Conservation (phyloP, 2,797 vertebrate genomes). For the Danionella dracula region DNA sequence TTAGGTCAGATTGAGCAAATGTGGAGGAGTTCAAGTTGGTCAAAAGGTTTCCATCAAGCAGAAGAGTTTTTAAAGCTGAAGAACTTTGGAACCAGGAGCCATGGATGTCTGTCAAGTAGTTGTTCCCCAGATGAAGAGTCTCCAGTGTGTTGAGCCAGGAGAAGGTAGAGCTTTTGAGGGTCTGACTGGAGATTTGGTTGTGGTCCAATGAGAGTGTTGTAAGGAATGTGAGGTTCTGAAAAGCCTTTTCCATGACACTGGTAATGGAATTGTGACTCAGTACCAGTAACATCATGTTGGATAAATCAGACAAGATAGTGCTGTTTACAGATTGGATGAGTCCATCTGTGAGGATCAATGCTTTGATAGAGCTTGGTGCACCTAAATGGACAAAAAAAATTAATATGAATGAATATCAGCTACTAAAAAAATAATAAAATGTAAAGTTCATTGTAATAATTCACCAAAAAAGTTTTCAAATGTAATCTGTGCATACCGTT, state of each 20-base stretch:
- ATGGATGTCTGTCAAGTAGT: slow-evolving; percentile 55
- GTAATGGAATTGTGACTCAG: slow-evolving; percentile 71
- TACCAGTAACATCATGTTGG: slow-evolving; percentile 67
- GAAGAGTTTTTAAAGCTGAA: slow-evolving; percentile 59
- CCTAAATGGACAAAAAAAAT: slow-evolving; percentile 49
- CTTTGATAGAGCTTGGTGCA: slow-evolving; percentile 63
- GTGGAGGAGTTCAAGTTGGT: slow-evolving; percentile 60
- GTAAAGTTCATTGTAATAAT: no score
- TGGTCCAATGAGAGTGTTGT: slow-evolving; percentile 68
- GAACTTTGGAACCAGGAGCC: slow-evolving; percentile 66
- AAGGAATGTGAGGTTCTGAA: slow-evolving; percentile 63
- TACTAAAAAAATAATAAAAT: neutral
- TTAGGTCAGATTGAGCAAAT: slow-evolving; percentile 59
- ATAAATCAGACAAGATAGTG: slow-evolving; percentile 61
- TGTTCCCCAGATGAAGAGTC: slow-evolving; percentile 70
- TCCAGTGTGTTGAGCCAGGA: slow-evolving; percentile 60
- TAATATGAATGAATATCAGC: no score
- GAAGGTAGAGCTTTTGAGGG: slow-evolving; percentile 64
- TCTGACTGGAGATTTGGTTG: slow-evolving; percentile 66
- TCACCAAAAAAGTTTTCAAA: no score
- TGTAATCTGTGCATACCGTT: no score
- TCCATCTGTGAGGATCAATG: slow-evolving; percentile 71
- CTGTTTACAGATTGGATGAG: slow-evolving; percentile 62
- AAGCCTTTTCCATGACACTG: slow-evolving; percentile 57
- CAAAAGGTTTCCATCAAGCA: slow-evolving; percentile 73